phyloP scores from a whole-genome alignment of 2,113 vertebrate genomes.

The Triplophysa siluroides region DNA sequence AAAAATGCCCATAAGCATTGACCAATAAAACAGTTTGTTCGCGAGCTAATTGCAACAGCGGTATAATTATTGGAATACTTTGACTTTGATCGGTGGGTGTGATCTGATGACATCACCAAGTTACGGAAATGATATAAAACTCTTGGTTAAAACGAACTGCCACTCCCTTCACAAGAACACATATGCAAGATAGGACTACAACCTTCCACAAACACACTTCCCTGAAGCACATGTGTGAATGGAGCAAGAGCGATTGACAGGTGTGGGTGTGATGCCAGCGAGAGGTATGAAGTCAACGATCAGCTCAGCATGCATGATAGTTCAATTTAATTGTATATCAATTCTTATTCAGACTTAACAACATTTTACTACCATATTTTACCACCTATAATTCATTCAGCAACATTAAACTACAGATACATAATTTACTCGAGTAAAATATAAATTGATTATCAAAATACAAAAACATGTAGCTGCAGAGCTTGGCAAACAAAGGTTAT shows the following conservation, averaged over 20 bases:
- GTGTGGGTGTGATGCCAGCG: constrained; percentile 52
- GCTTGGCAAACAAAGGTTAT: neutral
- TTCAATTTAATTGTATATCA: too few relatives aligned
- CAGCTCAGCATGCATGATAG: neutral
- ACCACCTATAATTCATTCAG: too few relatives aligned
- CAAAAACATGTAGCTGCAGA: neutral
- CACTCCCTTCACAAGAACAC: constrained; percentile 57
- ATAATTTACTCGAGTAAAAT: neutral
- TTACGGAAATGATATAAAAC: neutral
- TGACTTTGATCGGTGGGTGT: neutral
- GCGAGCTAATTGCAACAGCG: too few relatives aligned
- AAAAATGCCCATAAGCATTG: too few relatives aligned
- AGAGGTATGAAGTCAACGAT: constrained; percentile 42
- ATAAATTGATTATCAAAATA: neutral
- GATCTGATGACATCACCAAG: neutral
- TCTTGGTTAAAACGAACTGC: neutral
- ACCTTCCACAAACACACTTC: constrained; percentile 1
- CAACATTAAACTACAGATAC: too few relatives aligned
- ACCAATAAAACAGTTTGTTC: too few relatives aligned
- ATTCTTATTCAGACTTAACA: too few relatives aligned
- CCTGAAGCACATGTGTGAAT: neutral
- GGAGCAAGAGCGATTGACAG: neutral
- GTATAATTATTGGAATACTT: neutral
- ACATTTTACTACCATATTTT: too few relatives aligned
- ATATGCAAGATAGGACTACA: neutral